Base-by-base conservation (phyloP, 1,140 invertebrate genomes). In the Drosophila navojoa region DNA sequence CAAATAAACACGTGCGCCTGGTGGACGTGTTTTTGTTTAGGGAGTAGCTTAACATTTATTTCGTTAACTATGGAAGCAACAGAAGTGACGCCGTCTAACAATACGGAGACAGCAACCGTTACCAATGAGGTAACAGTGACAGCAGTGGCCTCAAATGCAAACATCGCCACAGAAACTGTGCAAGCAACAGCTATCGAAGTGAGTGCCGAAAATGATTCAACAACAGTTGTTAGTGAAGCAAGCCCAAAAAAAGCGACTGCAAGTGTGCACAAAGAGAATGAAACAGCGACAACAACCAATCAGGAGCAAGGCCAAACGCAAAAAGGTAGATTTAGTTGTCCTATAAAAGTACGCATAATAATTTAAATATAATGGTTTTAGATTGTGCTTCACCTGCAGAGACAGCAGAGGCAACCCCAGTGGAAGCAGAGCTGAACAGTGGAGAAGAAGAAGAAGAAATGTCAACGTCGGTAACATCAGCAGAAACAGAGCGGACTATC, bases 1-100 rank as follows among this genome's bases (percentile, higher is more conserved):
- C 57, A 61, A 27, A 13, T 35, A 61, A 73, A 57, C 71, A 73
- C 71, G 71, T 73, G 71, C 57, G 42, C 35, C 27, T 40, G 32
- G 7, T 35, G 35, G 53, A 27, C 62, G 57, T 54, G 50, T 10
- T 58, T 22, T 16, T 47, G 16, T 54, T 60, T 35, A 13, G 11
- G n/a, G 32, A 58, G 35, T n/a, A 13, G 19, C 13, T 22, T 19
- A 13, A 22, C 22, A 35, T 3, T 3, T 0, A 27, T 22, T 40
- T 10, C n/a, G 1, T 49, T 22, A 57, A 62, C 0, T 13, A 69
- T 73, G 71, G 57, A 54, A 55, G 52, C 7, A 49, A 64, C 38
- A 42, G 57, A 22, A 32, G 35, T 10, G 42, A 35, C 45, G 35
- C 15, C 57, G 32, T 32, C 16, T 25, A 50, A 9, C 32, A 35